Conservation (phyloP, 2,888 invertebrate species). For the Chelonus formosanus region DNA sequence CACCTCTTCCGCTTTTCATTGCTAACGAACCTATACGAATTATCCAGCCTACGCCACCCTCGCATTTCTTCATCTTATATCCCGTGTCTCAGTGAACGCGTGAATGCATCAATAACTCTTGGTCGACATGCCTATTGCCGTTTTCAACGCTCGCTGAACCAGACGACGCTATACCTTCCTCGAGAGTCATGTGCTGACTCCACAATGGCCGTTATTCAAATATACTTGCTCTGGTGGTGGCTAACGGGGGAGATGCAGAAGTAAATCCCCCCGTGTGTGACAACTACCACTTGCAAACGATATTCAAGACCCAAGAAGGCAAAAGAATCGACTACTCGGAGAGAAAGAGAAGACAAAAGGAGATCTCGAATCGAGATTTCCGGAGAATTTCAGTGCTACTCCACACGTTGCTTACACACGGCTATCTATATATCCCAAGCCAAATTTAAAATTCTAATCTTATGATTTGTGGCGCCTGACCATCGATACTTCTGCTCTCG, state of each 20-base stretch:
- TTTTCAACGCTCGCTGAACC: too few species aligned
- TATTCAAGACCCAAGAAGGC: constrained; percentile 1
- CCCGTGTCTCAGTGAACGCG: too few species aligned
- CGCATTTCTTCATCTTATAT: too few species aligned
- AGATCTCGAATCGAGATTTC: constrained; percentile 61
- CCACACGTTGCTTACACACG: constrained; percentile 42
- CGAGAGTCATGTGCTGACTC: not conserved
- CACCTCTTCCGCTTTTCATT: constrained; percentile 25
- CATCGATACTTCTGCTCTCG: constrained; percentile 51
- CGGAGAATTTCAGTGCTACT: constrained; percentile 53
- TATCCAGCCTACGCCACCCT: too few species aligned
- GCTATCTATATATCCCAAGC: constrained; percentile 29
- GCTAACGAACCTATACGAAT: constrained; percentile 7
- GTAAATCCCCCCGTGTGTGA: constrained; percentile 33
- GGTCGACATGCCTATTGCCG: too few species aligned
- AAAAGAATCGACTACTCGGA: constrained; percentile 29
- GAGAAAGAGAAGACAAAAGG: constrained; percentile 36
- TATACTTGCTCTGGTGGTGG: constrained; percentile 37
- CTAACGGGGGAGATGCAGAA: not conserved
- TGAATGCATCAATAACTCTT: too few species aligned
- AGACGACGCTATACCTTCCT: too few species aligned
- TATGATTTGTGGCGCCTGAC: constrained; percentile 60
- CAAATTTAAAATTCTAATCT: constrained; percentile 65
- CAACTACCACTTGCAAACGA: constrained; percentile 22
- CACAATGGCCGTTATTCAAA: constrained; percentile 59